A percentile compares a stretch with the other conserved stretches of the same genome.
These are phyloP conservation scores for Harpalus rufipes DNA, from an alignment of 2,888 invertebrate species.

Conservation along the genomic window DNA sequence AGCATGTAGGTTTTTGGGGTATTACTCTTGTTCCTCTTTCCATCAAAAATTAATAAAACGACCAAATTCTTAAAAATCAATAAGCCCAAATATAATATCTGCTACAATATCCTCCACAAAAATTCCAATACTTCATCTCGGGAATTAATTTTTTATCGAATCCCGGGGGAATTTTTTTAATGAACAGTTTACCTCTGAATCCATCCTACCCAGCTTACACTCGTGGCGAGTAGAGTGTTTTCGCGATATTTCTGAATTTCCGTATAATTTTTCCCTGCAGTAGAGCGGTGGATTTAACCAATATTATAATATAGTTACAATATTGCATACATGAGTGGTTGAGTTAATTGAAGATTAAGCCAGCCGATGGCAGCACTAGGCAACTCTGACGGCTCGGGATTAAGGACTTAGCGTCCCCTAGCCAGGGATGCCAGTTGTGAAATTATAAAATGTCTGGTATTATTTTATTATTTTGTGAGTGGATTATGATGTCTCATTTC, in stretches of 20 bases:
- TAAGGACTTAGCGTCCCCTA: constrained; percentile 59
- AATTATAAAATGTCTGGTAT: constrained; percentile 63
- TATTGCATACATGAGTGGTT: constrained; percentile 62
- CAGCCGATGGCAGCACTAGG: constrained; percentile 54
- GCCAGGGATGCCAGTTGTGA: constrained; percentile 27
- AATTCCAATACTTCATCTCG: constrained; percentile 55
- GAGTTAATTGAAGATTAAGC: constrained; percentile 67
- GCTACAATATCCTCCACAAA: constrained; percentile 51
- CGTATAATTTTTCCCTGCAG: constrained; percentile 7
- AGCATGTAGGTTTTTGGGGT: too few species aligned
- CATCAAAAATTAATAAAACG: too few species aligned
- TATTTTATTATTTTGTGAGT: constrained; percentile 63
- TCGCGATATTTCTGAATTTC: constrained; percentile 29
- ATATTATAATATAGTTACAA: constrained; percentile 66
- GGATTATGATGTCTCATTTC: constrained; percentile 62
- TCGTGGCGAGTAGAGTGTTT: neutral
- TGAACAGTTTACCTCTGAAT: constrained; percentile 59
- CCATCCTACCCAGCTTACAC: constrained; percentile 22
- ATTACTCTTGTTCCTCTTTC: too few species aligned
- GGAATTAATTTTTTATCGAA: constrained; percentile 61
- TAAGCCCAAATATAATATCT: constrained; percentile 7
- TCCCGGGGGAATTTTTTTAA: constrained; percentile 64
- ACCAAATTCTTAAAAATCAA: constrained; percentile 9
- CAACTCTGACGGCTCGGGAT: constrained; percentile 63
- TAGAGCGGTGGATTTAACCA: constrained; percentile 32